Percentiles rank a stretch among this genome's conserved stretches.
Evolutionary conservation across 2,888 invertebrate genomes (phyloP).

Genomic region (Lepidocyrtoides sp.): DNA sequence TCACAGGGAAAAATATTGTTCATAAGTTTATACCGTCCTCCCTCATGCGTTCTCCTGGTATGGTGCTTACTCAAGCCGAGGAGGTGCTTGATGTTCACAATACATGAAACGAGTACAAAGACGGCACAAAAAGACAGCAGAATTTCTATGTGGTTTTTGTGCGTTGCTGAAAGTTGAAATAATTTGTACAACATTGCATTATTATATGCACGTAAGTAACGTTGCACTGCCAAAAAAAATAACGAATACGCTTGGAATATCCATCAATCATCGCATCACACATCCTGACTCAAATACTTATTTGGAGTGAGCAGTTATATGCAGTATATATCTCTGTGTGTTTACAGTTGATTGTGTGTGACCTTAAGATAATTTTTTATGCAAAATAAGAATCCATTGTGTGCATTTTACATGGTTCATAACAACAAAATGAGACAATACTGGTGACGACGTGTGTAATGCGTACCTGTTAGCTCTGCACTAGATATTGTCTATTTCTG

Average conservation of each 20-base stretch:
- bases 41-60: no score
- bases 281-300: background rate
- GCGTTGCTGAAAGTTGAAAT: background rate
- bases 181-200: background rate
- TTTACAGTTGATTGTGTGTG: background rate
- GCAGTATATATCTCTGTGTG: background rate
- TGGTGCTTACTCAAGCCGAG: background rate
- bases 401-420: background rate
- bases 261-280: constrained; percentile 37
- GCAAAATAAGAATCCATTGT: background rate
- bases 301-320: background rate
- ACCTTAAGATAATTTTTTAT: background rate
- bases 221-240: constrained; percentile 13
- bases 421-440: background rate
- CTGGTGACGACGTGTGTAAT: background rate
- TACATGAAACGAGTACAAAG: background rate
- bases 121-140: background rate
- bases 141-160: background rate
- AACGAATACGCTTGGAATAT: constrained; percentile 2
- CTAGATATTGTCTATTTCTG: background rate
- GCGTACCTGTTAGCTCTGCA: background rate
- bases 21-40: background rate
- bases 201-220: background rate
- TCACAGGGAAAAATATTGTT: no score
- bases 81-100: background rate